These are phyloP conservation scores for Seriola dumerili DNA, from an alignment of 2,113 vertebrate species.

Conservation along the genomic window DNA sequence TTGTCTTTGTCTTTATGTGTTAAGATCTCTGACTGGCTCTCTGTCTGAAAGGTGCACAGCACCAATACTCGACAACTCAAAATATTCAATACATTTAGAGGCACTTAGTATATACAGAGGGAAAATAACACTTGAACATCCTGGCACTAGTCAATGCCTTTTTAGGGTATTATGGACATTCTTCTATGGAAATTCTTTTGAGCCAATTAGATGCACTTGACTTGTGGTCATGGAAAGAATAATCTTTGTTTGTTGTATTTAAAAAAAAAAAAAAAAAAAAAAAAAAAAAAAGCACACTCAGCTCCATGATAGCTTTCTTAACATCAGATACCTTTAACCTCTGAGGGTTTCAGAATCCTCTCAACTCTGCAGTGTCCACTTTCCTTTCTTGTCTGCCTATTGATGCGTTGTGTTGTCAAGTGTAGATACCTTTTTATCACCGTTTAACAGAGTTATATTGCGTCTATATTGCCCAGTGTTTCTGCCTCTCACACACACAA, in stretches of 20 bases:
- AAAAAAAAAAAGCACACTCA: neutral
- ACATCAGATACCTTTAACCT: constrained; percentile 7
- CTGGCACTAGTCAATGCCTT: neutral
- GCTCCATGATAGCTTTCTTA: neutral
- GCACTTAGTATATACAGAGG: neutral
- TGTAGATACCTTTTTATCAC: constrained; percentile 47
- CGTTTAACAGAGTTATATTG: constrained; percentile 49
- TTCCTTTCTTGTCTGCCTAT: constrained; percentile 5
- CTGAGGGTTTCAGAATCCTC: neutral
- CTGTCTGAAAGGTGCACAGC: neutral
- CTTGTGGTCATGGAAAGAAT: neutral
- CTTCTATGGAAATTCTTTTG: too few relatives aligned
- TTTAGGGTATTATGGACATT: neutral
- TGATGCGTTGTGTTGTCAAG: constrained; percentile 37
- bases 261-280: too few relatives aligned
- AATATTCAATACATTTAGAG: too few relatives aligned
- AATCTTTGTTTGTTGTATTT: neutral
- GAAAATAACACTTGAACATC: neutral
- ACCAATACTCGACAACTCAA: too few relatives aligned
- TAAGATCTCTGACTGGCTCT: too few relatives aligned
- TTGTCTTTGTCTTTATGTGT: too few relatives aligned
- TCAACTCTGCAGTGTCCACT: constrained; percentile 1
- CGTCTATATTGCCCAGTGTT: constrained; percentile 28
- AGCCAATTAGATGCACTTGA: neutral
- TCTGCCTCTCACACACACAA: neutral